Evolutionary conservation across 1,140 invertebrate species (phyloP).

Genomic region (Rhopalosiphum padi): DNA sequence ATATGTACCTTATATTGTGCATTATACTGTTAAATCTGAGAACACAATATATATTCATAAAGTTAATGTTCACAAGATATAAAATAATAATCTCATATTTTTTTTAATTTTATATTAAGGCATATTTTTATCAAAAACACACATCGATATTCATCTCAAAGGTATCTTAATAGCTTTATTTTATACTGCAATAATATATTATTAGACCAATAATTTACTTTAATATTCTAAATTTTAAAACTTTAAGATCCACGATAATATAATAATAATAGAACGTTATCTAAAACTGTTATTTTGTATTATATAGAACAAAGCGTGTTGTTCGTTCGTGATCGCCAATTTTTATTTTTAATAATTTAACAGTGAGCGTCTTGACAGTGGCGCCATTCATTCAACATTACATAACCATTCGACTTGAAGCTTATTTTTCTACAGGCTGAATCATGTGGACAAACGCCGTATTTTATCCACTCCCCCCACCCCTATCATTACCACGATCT

Average conservation of each 20-base stretch:
- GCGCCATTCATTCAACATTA: background rate
- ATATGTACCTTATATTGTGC: background rate
- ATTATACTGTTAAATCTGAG: background rate
- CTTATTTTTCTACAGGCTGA: background rate
- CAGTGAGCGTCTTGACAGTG: background rate
- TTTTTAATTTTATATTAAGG: too few species aligned
- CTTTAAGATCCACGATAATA: background rate
- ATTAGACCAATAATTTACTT: background rate
- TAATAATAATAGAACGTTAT: background rate
- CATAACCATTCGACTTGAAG: background rate
- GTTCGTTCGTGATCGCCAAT: background rate
- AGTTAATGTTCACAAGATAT: background rate
- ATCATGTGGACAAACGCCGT: accelerated
- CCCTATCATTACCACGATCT: accelerated
- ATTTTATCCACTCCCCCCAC: background rate
- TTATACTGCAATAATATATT: background rate
- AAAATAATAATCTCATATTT: too few species aligned
- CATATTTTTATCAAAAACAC: background rate
- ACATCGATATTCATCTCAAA: background rate
- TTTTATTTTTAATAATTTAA: background rate
- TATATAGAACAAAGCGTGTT: background rate
- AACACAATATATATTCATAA: background rate
- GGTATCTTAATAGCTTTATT: too few species aligned
- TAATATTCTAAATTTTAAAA: background rate
- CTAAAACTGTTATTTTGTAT: background rate